A percentile compares a stretch with the other conserved stretches of the same genome.
Conservation (phyloP, 2,113 vertebrate species). For the Merops nubicus region DNA sequence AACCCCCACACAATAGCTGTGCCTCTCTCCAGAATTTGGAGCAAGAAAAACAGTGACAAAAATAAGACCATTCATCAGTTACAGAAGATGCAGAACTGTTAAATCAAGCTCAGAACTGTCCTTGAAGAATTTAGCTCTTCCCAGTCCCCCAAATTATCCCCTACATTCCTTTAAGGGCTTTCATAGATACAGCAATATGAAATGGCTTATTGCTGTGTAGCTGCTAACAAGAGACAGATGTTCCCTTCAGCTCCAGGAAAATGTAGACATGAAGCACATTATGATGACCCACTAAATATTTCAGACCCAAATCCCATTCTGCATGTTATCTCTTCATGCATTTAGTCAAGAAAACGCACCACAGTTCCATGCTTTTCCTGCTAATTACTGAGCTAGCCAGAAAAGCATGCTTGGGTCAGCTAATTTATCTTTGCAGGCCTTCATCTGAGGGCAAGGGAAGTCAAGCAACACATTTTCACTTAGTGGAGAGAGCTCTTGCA, state of each 20-base stretch:
- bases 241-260: conserved; percentile 18
- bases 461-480: neutral
- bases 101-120: neutral
- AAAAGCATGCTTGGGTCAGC: neutral
- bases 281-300: conserved; percentile 12
- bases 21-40: neutral
- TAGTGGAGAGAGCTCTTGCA: neutral
- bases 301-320: neutral
- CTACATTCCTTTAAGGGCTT: conserved; percentile 25
- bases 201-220: neutral
- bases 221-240: conserved; percentile 55
- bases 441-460: neutral
- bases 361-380: neutral
- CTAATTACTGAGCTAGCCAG: neutral
- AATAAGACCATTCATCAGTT: neutral
- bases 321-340: neutral
- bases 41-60: neutral
- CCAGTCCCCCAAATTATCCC: neutral
- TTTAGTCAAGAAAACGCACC: neutral
- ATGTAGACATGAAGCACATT: neutral
- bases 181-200: neutral
- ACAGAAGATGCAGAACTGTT: neutral
- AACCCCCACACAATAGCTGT: neutral
- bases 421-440: neutral
- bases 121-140: neutral